A percentile compares a stretch with the other conserved stretches of the same genome.
Evolutionary conservation across 2,113 vertebrate species (phyloP).

Genomic region (Erythrolamprus reginae): DNA sequence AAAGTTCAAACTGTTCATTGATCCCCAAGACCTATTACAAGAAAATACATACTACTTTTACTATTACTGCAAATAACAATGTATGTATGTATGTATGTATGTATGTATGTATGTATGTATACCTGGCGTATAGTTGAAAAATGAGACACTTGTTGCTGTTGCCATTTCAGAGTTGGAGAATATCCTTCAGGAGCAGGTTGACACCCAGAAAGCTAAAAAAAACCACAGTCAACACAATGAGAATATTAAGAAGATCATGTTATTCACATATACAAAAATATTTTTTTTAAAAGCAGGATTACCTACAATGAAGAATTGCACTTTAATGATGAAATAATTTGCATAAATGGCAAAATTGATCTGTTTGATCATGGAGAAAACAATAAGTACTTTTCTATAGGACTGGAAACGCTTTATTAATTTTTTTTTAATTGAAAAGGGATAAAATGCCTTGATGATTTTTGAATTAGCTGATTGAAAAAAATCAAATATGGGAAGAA

Average conservation of each 20-base stretch:
- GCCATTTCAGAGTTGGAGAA: conserved; percentile 87
- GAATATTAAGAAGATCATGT: background rate
- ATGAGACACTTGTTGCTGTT: conserved; percentile 85
- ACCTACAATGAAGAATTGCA: background rate
- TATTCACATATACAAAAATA: background rate
- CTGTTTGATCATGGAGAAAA: background rate
- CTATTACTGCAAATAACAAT: background rate
- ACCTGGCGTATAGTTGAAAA: conserved; percentile 86
- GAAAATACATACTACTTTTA: background rate
- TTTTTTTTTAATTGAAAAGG: background rate
- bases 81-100: background rate
- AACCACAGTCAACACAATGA: conserved; percentile 13
- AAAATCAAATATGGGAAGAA: background rate
- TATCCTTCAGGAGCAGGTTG: conserved; percentile 87
- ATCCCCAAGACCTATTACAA: background rate
- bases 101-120: background rate
- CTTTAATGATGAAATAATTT: background rate
- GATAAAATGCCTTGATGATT: background rate
- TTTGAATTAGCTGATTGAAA: background rate
- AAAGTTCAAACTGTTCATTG: background rate
- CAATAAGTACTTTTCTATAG: background rate
- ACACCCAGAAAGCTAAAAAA: conserved; percentile 80
- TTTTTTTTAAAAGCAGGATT: background rate
- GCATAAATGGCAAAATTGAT: background rate
- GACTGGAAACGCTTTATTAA: background rate